Percentiles rank a stretch among this genome's conserved stretches.
Conservation (phyloP, 1,140 invertebrate species). For the Drosophila insularis region DNA sequence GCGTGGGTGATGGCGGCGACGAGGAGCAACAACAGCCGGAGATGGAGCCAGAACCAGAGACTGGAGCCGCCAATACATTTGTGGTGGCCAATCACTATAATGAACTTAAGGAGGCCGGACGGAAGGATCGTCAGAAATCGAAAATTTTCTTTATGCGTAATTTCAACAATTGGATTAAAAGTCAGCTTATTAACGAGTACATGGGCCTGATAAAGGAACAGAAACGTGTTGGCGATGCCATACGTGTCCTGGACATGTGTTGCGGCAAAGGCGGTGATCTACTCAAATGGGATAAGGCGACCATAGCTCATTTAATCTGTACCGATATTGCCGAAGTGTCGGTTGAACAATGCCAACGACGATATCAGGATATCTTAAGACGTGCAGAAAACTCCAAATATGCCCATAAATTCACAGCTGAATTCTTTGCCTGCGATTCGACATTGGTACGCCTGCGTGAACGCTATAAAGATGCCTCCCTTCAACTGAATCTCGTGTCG, state of each 20-base stretch:
- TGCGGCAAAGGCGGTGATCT: conserved; percentile 99
- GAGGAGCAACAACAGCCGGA: not conserved
- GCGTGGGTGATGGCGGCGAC: not conserved
- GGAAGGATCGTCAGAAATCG: conserved; percentile 91
- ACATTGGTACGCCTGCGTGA: conserved; percentile 91
- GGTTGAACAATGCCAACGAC: conserved; percentile 91
- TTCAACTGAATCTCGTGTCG: conserved; percentile 94
- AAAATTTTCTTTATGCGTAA: conserved; percentile 96
- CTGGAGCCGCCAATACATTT: conserved; percentile 82
- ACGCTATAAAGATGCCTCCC: conserved; percentile 88
- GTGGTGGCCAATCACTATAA: conserved; percentile 95
- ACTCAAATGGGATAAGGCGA: conserved; percentile 95
- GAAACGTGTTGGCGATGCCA: conserved; percentile 84
- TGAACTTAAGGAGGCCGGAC: conserved; percentile 90
- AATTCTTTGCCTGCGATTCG: conserved; percentile 96
- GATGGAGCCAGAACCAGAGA: conserved; percentile 15
- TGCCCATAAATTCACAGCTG: conserved; percentile 88
- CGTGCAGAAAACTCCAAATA: conserved; percentile 71
- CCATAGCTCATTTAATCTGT: conserved; percentile 94
- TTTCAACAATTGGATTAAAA: conserved; percentile 99
- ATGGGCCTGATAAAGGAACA: conserved; percentile 86
- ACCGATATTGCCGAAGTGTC: conserved; percentile 97
- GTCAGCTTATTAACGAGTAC: conserved; percentile 93
- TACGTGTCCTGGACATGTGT: conserved; percentile 89
- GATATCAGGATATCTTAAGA: conserved; percentile 86